Evolutionary conservation across 2,888 invertebrate species (phyloP).

Genomic region (Hirtodrosophila histrioides): DNA sequence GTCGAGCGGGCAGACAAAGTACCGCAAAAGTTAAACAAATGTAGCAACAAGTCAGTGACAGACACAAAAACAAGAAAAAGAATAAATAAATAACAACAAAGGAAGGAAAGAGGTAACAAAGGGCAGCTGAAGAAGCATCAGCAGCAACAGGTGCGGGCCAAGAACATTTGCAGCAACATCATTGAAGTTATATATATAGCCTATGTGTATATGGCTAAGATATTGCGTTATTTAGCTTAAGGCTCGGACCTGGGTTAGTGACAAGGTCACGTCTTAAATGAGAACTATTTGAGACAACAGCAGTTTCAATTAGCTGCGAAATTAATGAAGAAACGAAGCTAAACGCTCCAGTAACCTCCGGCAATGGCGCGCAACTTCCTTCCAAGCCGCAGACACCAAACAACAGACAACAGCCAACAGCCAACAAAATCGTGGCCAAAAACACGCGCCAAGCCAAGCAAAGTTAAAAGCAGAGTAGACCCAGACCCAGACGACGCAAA

Average conservation of each 20-base stretch:
- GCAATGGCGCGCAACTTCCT: conserved; percentile 69
- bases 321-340: conserved; percentile 72
- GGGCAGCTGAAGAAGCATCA: conserved; percentile 32
- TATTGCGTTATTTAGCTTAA: conserved; percentile 22
- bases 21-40: conserved; percentile 78
- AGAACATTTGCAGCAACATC: conserved; percentile 60
- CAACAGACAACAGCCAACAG: too few relatives aligned
- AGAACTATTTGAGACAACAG: conserved; percentile 28
- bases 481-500: conserved; percentile 47
- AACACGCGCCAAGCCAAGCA: conserved; percentile 11
- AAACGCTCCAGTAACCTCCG: conserved; percentile 80
- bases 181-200: conserved; percentile 10
- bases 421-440: too few relatives aligned
- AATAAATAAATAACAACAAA: background rate
- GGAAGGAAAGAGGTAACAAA: conserved; percentile 46
- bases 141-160: conserved; percentile 28
- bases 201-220: conserved; percentile 12
- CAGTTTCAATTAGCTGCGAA: conserved; percentile 71
- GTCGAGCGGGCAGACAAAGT: conserved; percentile 78
- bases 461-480: background rate
- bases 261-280: conserved; percentile 48
- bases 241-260: conserved; percentile 25
- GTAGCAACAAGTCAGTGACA: conserved; percentile 60
- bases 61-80: conserved; percentile 16
- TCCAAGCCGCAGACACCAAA: conserved; percentile 5